Percentiles rank a stretch among this genome's conserved stretches.
phyloP scores from a whole-genome alignment of 1,140 invertebrate species.

The Paralvinella palmiformis region DNA sequence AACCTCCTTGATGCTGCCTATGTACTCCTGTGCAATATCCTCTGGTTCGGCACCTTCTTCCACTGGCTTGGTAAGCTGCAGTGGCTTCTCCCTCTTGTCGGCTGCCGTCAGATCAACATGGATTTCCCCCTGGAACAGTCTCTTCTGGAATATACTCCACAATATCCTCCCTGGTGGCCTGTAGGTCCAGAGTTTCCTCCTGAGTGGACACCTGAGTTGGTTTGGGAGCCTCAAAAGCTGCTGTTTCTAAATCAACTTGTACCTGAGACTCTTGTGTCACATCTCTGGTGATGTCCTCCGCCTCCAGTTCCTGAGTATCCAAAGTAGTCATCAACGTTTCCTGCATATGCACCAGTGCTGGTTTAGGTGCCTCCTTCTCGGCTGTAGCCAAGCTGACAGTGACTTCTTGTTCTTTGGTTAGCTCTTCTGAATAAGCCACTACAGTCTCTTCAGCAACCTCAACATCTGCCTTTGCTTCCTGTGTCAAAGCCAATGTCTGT shows the following conservation, averaged over 20 bases:
- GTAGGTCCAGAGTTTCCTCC: conserved; percentile 11
- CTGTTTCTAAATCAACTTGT: not conserved
- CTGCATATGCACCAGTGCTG: conserved; percentile 11
- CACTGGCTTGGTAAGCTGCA: conserved; percentile 6
- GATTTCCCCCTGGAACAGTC: conserved; percentile 14
- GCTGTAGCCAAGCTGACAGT: conserved; percentile 3
- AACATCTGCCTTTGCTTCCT: conserved; percentile 13
- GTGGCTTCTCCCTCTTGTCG: conserved; percentile 16
- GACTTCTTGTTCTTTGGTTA: conserved; percentile 16
- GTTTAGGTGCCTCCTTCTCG: conserved; percentile 3
- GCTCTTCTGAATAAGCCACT: conserved; percentile 5
- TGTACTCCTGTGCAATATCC: conserved; percentile 14
- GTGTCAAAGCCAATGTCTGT: conserved; percentile 4
- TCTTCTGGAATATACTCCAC: conserved; percentile 9
- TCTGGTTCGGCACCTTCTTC: conserved; percentile 6
- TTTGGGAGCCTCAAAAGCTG: not conserved
- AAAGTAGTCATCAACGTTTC: conserved; percentile 8
- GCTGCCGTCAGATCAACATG: conserved; percentile 7
- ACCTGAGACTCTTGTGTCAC: conserved; percentile 10
- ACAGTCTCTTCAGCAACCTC: not conserved
- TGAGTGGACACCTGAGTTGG: conserved; percentile 8
- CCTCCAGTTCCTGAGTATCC: conserved; percentile 1
- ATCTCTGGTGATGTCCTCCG: conserved; percentile 8
- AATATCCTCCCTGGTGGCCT: conserved; percentile 9
- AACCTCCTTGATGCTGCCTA: conserved; percentile 17